A percentile compares a stretch with the other conserved stretches of the same genome.
Evolutionary conservation across 2,113 vertebrate genomes (phyloP).

Genomic region (Nannobrachium achirus): DNA sequence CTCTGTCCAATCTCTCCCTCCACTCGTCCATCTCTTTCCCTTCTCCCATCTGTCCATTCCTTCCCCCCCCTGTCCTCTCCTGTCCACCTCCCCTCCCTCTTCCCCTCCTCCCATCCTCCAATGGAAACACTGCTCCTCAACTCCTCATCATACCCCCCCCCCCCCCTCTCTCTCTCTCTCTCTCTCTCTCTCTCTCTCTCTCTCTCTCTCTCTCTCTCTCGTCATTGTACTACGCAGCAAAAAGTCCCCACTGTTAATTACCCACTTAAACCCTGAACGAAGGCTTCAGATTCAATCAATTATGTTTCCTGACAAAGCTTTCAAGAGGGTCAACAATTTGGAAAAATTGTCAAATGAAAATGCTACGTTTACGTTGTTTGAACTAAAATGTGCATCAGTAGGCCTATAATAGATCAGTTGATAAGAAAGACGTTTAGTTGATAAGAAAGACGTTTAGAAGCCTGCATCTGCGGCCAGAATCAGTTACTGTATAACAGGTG

Average conservation of each 20-base stretch:
- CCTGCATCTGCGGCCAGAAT: not conserved
- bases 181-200: slow-evolving; percentile 4
- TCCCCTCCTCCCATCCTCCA: not conserved
- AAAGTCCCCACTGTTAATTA: no score
- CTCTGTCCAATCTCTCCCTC: not conserved
- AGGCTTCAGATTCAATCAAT: no score
- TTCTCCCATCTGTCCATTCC: not conserved
- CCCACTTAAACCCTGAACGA: no score
- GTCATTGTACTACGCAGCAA: not conserved
- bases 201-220: slow-evolving; percentile 2
- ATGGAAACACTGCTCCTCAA: not conserved
- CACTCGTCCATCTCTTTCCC: not conserved
- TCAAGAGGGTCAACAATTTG: no score
- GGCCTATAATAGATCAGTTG: no score
- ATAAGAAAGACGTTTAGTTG: no score
- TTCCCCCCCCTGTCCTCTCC: slow-evolving; percentile 24
- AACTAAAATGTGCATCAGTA: no score
- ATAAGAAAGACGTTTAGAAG: not conserved
- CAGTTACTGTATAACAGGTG: not conserved
- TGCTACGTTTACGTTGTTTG: no score
- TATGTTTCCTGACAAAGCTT: no score
- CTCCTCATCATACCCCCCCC: not conserved
- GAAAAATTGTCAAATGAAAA: no score
- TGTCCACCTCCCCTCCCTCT: not conserved
- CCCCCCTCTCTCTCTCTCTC: slow-evolving; percentile 4